Base-by-base conservation (phyloP, 2,113 vertebrate species). In the Centropristis striata region DNA sequence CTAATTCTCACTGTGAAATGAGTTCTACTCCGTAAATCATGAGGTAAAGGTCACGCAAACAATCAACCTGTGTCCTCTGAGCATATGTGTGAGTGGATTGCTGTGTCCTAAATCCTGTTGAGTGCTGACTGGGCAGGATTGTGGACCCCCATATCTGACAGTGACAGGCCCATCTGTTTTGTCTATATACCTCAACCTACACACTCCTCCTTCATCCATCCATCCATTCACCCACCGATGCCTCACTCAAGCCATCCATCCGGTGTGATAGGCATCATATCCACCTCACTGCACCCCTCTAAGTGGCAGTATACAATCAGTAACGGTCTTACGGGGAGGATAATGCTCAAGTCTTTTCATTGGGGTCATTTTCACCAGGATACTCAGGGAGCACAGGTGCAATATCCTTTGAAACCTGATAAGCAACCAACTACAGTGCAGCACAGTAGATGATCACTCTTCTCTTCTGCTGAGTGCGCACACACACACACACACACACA, bases 111-210 rank as follows among this genome's bases (percentile, higher is more conserved):
- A 75, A 82, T 75, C 44, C 47, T 51, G 36, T 4, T 55, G 67
- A 73, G 55, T 69, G 65, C 75, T 77, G 60, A 87, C 25, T 69
- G 28, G 11, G 63, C 68, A 60, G 13, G 20, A n/a, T 16, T 18
- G n/a, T 15, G 72, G 54, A 70, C 39, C 63, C 72, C 90, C 54
- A 21, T 28, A 37, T 65, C 66, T 75, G 42, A 57, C 32, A 55
- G 66, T 41, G 61, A 75, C 59, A 72, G 41, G 50, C 57, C 86
- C 81, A 89, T 89, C 89, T 87, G 82, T 86, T 90, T 57, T 25
- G 44, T 71, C 73, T 28, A 47, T 60, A 51, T 72, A 74, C 20
- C 49, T 47, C 37, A 49, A 55, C n/a, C 5, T 7, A 25, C 58
- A 63, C 65, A 49, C 4, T 18, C 28, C 44, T 61, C 41, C 44